These are phyloP conservation scores for Amazona finschi DNA, from an alignment of 2,797 vertebrate genomes.

Conservation along the genomic window DNA sequence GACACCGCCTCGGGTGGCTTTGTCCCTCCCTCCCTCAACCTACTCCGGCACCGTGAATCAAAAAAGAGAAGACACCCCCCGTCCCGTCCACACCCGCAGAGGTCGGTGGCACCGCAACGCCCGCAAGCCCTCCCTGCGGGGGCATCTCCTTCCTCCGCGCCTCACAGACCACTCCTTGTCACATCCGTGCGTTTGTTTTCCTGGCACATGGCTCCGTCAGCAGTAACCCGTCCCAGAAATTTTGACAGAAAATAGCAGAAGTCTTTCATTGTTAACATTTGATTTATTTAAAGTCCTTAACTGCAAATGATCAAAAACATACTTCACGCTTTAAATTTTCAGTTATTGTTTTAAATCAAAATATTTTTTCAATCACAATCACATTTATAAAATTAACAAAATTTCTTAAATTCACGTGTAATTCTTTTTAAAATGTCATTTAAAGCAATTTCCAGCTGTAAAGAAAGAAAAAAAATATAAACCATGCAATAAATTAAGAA, in stretches of 20 bases:
- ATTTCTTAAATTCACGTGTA: conserved; percentile 70
- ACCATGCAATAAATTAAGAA: conserved; percentile 93
- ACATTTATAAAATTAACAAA: conserved; percentile 85
- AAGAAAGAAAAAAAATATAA: conserved; percentile 78
- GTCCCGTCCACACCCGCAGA: background rate
- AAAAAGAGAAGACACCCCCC: background rate
- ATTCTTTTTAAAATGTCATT: conserved; percentile 76
- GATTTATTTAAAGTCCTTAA: conserved; percentile 83
- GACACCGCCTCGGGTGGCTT: background rate
- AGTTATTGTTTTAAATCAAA: conserved; percentile 81
- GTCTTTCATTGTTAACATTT: conserved; percentile 69
- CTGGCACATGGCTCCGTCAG: background rate
- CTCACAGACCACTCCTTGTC: background rate
- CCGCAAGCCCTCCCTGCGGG: background rate
- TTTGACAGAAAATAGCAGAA: conserved; percentile 56
- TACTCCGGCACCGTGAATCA: background rate
- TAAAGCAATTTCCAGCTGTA: conserved; percentile 79
- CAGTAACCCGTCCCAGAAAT: background rate
- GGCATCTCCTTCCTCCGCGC: background rate
- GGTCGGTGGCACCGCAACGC: background rate
- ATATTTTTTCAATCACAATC: conserved; percentile 83
- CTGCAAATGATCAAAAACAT: conserved; percentile 78
- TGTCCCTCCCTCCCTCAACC: background rate
- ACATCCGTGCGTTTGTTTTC: background rate
- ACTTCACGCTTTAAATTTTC: conserved; percentile 76